A percentile compares a stretch with the other conserved stretches of the same genome.
Evolutionary conservation across 2,888 invertebrate species (phyloP).

Genomic region (Orchestes rusci): DNA sequence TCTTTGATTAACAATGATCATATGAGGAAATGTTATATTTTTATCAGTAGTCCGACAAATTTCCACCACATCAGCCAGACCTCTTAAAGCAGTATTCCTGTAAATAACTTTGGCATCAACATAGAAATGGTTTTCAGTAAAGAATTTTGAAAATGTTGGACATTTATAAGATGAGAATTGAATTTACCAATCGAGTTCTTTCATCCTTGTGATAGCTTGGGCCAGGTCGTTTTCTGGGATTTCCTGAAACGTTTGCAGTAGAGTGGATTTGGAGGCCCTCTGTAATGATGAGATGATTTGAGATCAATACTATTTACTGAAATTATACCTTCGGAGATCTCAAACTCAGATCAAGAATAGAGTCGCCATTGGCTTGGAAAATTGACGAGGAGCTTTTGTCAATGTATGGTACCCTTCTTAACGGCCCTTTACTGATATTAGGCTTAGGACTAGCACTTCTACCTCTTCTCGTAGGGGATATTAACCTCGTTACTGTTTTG

Average conservation of each 20-base stretch:
- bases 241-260: slow-evolving; percentile 17
- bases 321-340: too few species aligned
- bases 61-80: slow-evolving; percentile 41
- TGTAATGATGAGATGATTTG: slow-evolving; percentile 8
- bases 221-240: slow-evolving; percentile 25
- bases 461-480: slow-evolving; percentile 35
- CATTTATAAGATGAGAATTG: too few species aligned
- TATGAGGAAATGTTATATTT: slow-evolving; percentile 36
- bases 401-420: slow-evolving; percentile 31
- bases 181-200: slow-evolving; percentile 36
- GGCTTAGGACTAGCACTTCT: slow-evolving; percentile 35
- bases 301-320: not conserved
- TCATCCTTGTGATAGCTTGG: slow-evolving; percentile 32
- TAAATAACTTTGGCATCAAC: slow-evolving; percentile 18
- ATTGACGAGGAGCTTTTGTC: slow-evolving; percentile 30
- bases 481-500: slow-evolving; percentile 29
- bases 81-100: slow-evolving; percentile 38
- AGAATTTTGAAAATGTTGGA: too few species aligned
- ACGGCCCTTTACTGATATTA: slow-evolving; percentile 9
- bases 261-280: slow-evolving; percentile 19
- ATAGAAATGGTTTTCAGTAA: too few species aligned
- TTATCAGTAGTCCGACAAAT: slow-evolving; percentile 33
- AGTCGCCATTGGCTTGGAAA: slow-evolving; percentile 13
- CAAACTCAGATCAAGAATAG: slow-evolving; percentile 10
- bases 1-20: slow-evolving; percentile 41